These are phyloP conservation scores for Galendromus occidentalis DNA, from an alignment of 1,140 invertebrate genomes.

Conservation along the genomic window DNA sequence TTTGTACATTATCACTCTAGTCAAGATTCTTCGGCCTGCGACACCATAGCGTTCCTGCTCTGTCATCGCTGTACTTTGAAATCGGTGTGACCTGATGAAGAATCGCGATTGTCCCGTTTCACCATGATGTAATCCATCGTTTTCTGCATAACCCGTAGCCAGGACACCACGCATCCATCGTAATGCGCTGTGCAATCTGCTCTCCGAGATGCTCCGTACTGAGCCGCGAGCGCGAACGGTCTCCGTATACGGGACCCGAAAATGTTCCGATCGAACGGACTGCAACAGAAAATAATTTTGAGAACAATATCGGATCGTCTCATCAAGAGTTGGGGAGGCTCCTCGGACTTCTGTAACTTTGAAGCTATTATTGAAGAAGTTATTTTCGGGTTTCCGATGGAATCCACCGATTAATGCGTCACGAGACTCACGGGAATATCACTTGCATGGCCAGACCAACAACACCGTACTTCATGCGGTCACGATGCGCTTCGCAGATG, in stretches of 20 bases:
- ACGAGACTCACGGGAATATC: slow-evolving; percentile 24
- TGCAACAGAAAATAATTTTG: neutral
- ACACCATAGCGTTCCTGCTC: neutral
- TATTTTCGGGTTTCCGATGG: too few relatives aligned
- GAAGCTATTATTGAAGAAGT: too few relatives aligned
- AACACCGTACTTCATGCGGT: slow-evolving; percentile 24
- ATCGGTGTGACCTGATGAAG: neutral
- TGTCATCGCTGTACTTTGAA: neutral
- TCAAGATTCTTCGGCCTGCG: neutral
- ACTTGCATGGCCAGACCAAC: slow-evolving; percentile 23
- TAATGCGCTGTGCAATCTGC: slow-evolving; percentile 24
- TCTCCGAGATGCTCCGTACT: slow-evolving; percentile 22
- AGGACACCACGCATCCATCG: slow-evolving; percentile 23
- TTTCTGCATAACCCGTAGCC: slow-evolving; percentile 21
- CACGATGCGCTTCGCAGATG: slow-evolving; percentile 24
- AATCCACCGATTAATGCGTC: too few relatives aligned
- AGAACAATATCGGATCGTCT: too few relatives aligned
- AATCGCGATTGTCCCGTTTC: neutral
- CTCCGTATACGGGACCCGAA: neutral
- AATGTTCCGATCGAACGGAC: neutral
- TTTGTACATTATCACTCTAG: neutral
- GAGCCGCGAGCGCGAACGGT: slow-evolving; percentile 19
- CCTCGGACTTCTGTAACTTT: too few relatives aligned
- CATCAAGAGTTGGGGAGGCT: too few relatives aligned
- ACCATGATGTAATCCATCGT: slow-evolving; percentile 18